Evolutionary conservation across 1,140 invertebrate genomes (phyloP).

Genomic region (Psix sp.): DNA sequence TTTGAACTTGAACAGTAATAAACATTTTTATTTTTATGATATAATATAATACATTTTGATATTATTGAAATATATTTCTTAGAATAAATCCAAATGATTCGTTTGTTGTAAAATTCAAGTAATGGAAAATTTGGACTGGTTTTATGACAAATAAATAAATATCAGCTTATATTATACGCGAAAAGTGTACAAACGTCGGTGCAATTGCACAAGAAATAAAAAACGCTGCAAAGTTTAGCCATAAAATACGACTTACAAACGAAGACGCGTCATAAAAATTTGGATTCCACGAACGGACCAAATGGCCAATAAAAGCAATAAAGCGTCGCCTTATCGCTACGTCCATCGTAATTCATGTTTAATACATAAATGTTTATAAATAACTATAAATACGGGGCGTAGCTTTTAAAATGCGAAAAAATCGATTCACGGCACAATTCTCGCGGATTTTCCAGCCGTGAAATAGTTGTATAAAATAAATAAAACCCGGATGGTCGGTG

Average conservation of each 20-base stretch:
- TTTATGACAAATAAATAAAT: slow-evolving; percentile 35
- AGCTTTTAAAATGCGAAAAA: background rate
- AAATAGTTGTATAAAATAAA: slow-evolving; percentile 3
- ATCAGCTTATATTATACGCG: slow-evolving; percentile 13
- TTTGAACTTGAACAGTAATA: too few species aligned
- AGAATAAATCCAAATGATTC: slow-evolving; percentile 3
- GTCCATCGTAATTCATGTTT: slow-evolving; percentile 17
- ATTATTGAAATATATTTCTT: too few species aligned
- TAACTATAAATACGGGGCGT: slow-evolving; percentile 1
- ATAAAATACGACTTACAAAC: slow-evolving; percentile 41
- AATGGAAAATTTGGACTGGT: slow-evolving; percentile 11
- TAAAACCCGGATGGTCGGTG: too few species aligned
- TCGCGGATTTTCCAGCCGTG: slow-evolving; percentile 1
- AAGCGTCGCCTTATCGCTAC: slow-evolving; percentile 16
- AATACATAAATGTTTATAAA: slow-evolving; percentile 45
- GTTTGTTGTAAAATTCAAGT: slow-evolving; percentile 10
- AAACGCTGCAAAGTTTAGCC: slow-evolving; percentile 25
- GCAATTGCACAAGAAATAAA: slow-evolving; percentile 28
- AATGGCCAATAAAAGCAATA: slow-evolving; percentile 31
- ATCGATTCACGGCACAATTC: background rate
- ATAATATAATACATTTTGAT: too few species aligned
- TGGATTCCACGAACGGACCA: slow-evolving; percentile 38
- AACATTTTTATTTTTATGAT: too few species aligned
- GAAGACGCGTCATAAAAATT: slow-evolving; percentile 46
- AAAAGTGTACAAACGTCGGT: slow-evolving; percentile 17